A percentile compares a stretch with the other conserved stretches of the same genome.
Conservation (phyloP, 2,113 vertebrate genomes). For the Aldabrachelys gigantea region DNA sequence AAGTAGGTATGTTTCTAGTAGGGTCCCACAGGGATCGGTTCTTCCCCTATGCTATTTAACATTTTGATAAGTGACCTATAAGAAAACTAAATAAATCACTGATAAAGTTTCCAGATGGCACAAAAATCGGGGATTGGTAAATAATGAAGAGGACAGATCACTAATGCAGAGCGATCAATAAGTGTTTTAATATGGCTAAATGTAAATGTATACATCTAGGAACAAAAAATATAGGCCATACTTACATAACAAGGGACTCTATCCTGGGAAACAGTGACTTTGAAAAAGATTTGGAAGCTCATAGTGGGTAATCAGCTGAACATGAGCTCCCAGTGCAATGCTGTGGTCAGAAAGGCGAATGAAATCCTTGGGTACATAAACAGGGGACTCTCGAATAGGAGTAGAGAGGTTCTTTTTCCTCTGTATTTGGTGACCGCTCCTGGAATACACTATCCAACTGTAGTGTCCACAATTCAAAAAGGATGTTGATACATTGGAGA, state of each 20-base stretch:
- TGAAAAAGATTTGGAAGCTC: not conserved
- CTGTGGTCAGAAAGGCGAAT: not conserved
- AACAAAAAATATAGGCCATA: not conserved
- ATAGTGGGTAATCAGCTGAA: not conserved
- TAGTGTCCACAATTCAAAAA: not conserved
- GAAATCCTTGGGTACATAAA: not conserved
- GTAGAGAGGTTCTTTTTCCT: not conserved
- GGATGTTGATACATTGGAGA: not conserved
- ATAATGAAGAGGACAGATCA: not conserved
- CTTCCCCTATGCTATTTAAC: not conserved
- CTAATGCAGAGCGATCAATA: not conserved
- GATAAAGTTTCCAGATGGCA: not conserved
- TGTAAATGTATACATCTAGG: not conserved
- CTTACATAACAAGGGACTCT: not conserved
- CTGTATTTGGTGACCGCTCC: not conserved
- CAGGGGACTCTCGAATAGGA: not conserved
- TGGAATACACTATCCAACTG: not conserved
- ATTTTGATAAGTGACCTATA: not conserved
- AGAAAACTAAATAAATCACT: not conserved
- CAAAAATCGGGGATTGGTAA: not conserved
- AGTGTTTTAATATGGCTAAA: not conserved
- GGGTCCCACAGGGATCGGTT: not conserved
- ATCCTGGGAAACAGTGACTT: not conserved
- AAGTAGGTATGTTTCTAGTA: not conserved
- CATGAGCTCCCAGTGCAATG: not conserved